A percentile compares a stretch with the other conserved stretches of the same genome.
phyloP scores from a whole-genome alignment of 2,113 vertebrate genomes.

The Dasyprocta punctata region DNA sequence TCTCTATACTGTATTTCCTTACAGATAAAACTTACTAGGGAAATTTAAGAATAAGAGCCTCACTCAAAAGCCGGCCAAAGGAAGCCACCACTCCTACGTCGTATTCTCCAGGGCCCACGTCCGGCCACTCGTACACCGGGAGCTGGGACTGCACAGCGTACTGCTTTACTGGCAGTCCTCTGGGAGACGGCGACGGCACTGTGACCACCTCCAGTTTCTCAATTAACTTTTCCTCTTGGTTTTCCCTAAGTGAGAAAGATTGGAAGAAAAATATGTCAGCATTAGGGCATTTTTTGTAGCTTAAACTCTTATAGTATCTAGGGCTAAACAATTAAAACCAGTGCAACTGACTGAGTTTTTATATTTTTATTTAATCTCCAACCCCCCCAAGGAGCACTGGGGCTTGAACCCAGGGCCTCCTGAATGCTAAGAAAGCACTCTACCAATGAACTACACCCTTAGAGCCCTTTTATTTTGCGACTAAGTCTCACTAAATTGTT shows the following conservation, averaged over 20 bases:
- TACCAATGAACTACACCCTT: background rate
- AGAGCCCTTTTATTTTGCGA: background rate
- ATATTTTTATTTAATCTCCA: background rate
- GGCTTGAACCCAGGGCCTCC: background rate
- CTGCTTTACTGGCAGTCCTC: slow-evolving; percentile 88
- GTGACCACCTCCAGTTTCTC: slow-evolving; percentile 94
- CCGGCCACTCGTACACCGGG: slow-evolving; percentile 91
- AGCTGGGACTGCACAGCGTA: slow-evolving; percentile 90
- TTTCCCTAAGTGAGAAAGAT: slow-evolving; percentile 76
- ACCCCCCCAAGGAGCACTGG: background rate
- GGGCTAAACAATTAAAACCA: slow-evolving; percentile 5
- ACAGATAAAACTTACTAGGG: slow-evolving; percentile 90
- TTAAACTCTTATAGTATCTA: slow-evolving; percentile 9
- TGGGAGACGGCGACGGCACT: slow-evolving; percentile 79
- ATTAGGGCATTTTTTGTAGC: background rate
- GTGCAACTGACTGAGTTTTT: background rate
- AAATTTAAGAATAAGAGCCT: slow-evolving; percentile 94
- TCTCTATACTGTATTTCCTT: slow-evolving; percentile 32
- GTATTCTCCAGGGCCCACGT: slow-evolving; percentile 86
- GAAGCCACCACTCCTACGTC: slow-evolving; percentile 97
- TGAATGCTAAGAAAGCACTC: background rate
- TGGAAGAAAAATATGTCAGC: background rate
- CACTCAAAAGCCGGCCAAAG: slow-evolving; percentile 92
- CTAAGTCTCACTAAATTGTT: background rate
- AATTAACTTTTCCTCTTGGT: slow-evolving; percentile 81